These are phyloP conservation scores for Apotomis turbidana DNA, from an alignment of 2,888 invertebrate species.

Conservation along the genomic window DNA sequence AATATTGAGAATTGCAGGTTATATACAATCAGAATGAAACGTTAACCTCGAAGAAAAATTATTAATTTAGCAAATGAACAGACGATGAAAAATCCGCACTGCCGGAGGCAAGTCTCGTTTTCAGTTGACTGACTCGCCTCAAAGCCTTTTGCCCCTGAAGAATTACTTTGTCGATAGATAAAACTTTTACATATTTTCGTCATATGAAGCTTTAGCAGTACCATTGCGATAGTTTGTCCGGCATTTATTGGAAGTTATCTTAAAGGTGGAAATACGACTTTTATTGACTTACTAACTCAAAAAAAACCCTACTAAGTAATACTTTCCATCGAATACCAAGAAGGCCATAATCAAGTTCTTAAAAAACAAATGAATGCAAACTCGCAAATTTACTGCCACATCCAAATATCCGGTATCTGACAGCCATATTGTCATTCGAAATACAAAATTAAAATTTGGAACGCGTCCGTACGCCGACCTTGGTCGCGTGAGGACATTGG, in stretches of 20 bases:
- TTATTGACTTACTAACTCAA: too few relatives aligned
- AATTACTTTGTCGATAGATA: too few relatives aligned
- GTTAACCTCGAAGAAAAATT: not conserved
- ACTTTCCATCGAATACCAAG: slow-evolving; percentile 3
- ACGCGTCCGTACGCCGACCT: slow-evolving; percentile 69
- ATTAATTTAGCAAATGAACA: not conserved
- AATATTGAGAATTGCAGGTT: too few relatives aligned
- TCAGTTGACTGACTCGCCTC: slow-evolving; percentile 1
- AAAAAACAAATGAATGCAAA: slow-evolving; percentile 29
- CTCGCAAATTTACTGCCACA: slow-evolving; percentile 54
- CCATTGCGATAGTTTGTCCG: too few relatives aligned
- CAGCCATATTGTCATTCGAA: slow-evolving; percentile 64
- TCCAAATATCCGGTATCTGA: slow-evolving; percentile 64
- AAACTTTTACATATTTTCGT: too few relatives aligned
- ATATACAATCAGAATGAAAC: not conserved
- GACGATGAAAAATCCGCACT: not conserved
- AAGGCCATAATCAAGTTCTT: slow-evolving; percentile 1
- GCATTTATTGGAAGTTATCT: too few relatives aligned
- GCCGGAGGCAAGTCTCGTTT: slow-evolving; percentile 4
- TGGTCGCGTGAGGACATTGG: slow-evolving; percentile 60
- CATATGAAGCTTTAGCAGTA: too few relatives aligned
- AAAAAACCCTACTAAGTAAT: not conserved
- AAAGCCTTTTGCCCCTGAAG: not conserved
- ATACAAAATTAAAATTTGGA: slow-evolving; percentile 60
- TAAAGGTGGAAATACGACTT: too few relatives aligned